Conservation (phyloP, 1,140 invertebrate genomes). For the Leucophenga varia region DNA sequence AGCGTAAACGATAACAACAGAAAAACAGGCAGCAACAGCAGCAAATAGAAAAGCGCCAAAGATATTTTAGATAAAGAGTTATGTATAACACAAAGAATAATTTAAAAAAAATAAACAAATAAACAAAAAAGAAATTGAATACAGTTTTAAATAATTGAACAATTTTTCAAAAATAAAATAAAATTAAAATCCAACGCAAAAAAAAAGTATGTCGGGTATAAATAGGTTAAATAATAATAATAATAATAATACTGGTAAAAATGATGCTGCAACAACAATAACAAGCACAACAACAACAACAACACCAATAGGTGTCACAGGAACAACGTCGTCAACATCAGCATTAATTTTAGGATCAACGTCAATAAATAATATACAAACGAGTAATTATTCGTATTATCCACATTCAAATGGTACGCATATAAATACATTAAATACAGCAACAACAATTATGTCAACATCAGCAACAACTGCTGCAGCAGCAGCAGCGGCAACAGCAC, state of each 20-base stretch:
- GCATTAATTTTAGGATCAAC: neutral
- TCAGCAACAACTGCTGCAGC: too few species aligned
- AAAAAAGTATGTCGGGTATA: neutral
- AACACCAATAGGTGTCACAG: too few species aligned
- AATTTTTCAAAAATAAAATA: neutral
- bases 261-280: slow-evolving; percentile 17
- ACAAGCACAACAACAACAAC: neutral
- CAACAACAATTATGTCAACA: too few species aligned
- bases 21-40: slow-evolving; percentile 22
- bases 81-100: too few species aligned
- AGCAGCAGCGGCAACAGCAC: too few species aligned
- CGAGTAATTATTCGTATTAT: too few species aligned
- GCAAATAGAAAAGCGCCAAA: neutral
- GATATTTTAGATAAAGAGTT: too few species aligned
- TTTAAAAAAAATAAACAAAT: too few species aligned
- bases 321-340: slow-evolving; percentile 6
- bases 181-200: too few species aligned
- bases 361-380: too few species aligned
- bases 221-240: neutral
- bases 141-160: neutral
- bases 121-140: slow-evolving; percentile 3
- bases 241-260: slow-evolving; percentile 5
- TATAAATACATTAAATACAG: too few species aligned
- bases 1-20: slow-evolving; percentile 9
- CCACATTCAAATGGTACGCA: too few species aligned